Evolutionary conservation across 2,113 vertebrate species (phyloP).

Genomic region (Alouatta palliata): DNA sequence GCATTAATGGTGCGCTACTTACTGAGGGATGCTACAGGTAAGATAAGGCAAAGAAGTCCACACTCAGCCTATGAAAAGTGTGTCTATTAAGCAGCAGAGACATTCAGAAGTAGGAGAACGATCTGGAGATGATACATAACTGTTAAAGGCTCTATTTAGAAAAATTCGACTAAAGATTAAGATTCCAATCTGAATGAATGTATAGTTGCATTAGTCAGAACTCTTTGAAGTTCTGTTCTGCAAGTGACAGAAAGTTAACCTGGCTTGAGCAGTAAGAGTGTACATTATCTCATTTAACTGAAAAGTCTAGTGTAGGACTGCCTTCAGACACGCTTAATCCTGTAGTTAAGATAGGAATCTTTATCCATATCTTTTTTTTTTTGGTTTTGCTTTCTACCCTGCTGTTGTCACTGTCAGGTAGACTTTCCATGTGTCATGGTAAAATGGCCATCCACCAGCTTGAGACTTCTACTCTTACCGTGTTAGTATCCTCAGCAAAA

Average conservation of each 20-base stretch:
- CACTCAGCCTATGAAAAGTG: neutral
- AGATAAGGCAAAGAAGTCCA: neutral
- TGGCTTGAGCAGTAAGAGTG: neutral
- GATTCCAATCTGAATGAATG: neutral
- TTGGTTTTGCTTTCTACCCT: neutral
- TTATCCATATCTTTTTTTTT: neutral
- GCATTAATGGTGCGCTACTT: neutral
- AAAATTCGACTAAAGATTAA: neutral
- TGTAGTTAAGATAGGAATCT: neutral
- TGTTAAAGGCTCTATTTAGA: neutral
- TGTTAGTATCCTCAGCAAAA: neutral
- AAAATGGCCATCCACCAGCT: neutral
- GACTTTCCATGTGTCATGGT: neutral
- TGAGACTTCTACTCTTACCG: neutral
- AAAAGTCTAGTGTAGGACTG: neutral
- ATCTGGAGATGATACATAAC: neutral
- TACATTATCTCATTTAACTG: neutral
- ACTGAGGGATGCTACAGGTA: neutral
- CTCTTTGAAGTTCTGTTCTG: neutral
- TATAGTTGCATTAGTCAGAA: neutral
- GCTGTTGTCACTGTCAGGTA: neutral
- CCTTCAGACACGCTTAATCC: neutral
- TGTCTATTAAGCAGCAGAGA: neutral
- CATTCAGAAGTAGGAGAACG: neutral
- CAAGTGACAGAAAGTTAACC: neutral